phyloP scores from a whole-genome alignment of 2,113 vertebrate species.

The Cariama cristata region DNA sequence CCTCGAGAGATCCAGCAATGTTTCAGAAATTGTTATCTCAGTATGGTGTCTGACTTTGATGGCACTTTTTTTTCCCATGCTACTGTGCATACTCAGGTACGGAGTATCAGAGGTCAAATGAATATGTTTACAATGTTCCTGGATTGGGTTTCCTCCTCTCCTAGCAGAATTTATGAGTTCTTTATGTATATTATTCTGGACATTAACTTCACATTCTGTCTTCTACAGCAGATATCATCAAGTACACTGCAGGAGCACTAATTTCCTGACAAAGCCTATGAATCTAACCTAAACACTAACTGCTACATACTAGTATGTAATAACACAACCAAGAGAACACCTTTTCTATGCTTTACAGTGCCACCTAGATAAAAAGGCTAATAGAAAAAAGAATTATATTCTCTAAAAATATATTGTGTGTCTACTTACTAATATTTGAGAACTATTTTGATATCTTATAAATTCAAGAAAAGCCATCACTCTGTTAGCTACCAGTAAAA shows the following conservation, averaged over 20 bases:
- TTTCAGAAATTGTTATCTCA: background rate
- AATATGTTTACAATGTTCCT: background rate
- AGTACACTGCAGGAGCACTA: background rate
- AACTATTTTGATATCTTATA: background rate
- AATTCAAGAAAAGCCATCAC: background rate
- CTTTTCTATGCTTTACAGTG: background rate
- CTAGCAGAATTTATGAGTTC: background rate
- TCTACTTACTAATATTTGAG: background rate
- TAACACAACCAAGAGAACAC: background rate
- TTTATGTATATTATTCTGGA: background rate
- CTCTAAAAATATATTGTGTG: background rate
- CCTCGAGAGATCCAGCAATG: background rate
- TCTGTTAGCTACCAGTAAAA: background rate
- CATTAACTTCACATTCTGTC: rapidly evolving
- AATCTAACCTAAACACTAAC: background rate
- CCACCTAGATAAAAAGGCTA: background rate
- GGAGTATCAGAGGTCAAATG: background rate
- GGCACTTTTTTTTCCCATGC: background rate
- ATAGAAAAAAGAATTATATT: background rate
- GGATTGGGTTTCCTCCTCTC: background rate
- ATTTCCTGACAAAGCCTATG: background rate
- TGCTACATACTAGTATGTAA: background rate
- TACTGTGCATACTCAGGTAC: background rate
- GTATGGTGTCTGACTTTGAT: background rate
- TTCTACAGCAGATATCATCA: background rate